Evolutionary conservation across 2,113 vertebrate genomes (phyloP).

Genomic region (Pelecanoides urinatrix): DNA sequence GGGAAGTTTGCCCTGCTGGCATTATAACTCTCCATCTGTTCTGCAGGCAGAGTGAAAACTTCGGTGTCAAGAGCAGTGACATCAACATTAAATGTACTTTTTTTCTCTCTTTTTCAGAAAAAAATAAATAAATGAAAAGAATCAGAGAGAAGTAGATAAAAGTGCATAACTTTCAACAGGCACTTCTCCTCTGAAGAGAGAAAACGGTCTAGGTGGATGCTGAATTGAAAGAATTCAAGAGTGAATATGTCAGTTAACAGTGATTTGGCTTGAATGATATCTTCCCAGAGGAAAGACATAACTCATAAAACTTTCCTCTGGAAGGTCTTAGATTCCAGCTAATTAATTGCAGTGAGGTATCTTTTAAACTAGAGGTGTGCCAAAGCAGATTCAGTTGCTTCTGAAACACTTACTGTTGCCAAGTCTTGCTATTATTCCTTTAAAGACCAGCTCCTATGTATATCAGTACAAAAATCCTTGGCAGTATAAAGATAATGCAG

Average conservation of each 20-base stretch:
- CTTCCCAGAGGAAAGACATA: slow-evolving; percentile 55
- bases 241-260: slow-evolving; percentile 42
- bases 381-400: slow-evolving; percentile 24
- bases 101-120: background rate
- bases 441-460: background rate
- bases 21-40: slow-evolving; percentile 36
- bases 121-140: background rate
- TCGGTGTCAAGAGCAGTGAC: background rate
- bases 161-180: slow-evolving; percentile 59
- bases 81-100: slow-evolving; percentile 43
- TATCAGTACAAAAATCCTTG: background rate
- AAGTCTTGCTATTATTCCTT: slow-evolving; percentile 27
- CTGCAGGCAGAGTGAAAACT: slow-evolving; percentile 9
- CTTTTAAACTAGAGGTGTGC: slow-evolving; percentile 30
- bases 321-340: slow-evolving; percentile 44
- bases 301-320: slow-evolving; percentile 57
- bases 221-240: slow-evolving; percentile 57
- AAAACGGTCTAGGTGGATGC: slow-evolving; percentile 40
- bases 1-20: slow-evolving; percentile 10
- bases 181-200: slow-evolving; percentile 48
- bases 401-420: background rate
- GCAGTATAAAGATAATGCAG: background rate
- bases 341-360: slow-evolving; percentile 49
- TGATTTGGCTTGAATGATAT: slow-evolving; percentile 32
- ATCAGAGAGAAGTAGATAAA: slow-evolving; percentile 40